Percentiles rank a stretch among this genome's conserved stretches.
Evolutionary conservation across 2,888 invertebrate genomes (phyloP).

Genomic region (Hypselothyrea guttata): DNA sequence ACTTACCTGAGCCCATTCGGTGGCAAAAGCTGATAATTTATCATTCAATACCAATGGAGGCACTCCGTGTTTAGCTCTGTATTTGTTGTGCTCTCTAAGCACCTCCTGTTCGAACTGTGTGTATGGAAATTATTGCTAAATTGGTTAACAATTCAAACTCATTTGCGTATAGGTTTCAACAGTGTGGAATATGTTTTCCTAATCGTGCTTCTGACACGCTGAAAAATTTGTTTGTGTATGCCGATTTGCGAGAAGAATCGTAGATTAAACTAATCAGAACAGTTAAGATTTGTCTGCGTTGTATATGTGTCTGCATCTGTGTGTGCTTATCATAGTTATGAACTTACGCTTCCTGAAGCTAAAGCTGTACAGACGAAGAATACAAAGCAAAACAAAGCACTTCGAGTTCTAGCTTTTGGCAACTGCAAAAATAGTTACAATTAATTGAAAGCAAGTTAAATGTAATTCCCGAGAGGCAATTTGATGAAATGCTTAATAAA

Average conservation of each 20-base stretch:
- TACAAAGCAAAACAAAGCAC: neutral
- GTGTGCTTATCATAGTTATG: no score
- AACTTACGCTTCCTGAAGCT: conserved; percentile 1
- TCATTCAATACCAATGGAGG: conserved; percentile 86
- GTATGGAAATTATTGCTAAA: neutral
- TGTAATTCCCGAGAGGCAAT: no score
- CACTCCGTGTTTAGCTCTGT: conserved; percentile 87
- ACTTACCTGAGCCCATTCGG: conserved; percentile 86
- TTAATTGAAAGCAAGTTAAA: no score
- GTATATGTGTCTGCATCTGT: no score
- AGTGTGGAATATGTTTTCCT: no score
- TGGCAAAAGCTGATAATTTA: conserved; percentile 86
- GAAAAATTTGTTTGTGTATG: no score
- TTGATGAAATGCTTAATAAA: no score
- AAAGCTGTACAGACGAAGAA: conserved; percentile 9
- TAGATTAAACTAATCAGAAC: no score
- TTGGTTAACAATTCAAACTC: neutral
- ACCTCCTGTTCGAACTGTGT: conserved; percentile 86
- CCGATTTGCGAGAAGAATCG: no score
- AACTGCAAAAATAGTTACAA: conserved; percentile 15
- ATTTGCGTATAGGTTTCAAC: neutral
- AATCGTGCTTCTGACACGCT: no score
- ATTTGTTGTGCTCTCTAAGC: conserved; percentile 89
- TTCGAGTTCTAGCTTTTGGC: conserved; percentile 3
- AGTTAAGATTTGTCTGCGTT: no score